phyloP scores from a whole-genome alignment of 2,888 invertebrate species.

The Andrena fulva region DNA sequence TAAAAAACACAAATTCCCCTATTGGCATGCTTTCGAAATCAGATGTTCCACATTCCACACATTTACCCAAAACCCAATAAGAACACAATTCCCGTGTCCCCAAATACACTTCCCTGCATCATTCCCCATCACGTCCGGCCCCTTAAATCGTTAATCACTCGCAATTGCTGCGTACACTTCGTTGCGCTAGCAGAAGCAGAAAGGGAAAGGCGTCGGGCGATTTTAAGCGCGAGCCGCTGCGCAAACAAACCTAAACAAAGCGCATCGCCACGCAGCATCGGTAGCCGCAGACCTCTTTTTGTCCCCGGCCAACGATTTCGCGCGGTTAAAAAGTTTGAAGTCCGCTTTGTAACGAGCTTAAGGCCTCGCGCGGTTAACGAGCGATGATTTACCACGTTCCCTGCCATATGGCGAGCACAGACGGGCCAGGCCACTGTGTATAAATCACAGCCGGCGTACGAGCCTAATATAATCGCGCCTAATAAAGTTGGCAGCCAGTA shows the following conservation, averaged over 20 bases:
- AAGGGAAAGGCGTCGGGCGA: not conserved
- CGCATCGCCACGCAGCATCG: conserved; percentile 12
- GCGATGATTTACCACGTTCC: conserved; percentile 72
- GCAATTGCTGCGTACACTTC: not conserved
- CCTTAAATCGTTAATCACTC: too few relatives aligned
- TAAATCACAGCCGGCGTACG: conserved; percentile 67
- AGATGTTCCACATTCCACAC: too few relatives aligned
- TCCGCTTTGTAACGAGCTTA: conserved; percentile 71
- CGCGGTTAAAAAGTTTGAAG: conserved; percentile 69
- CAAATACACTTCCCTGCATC: too few relatives aligned
- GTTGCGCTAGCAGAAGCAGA: not conserved
- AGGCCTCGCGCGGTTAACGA: conserved; percentile 68
- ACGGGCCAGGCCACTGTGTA: conserved; percentile 50
- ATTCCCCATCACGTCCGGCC: too few relatives aligned
- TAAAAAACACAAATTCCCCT: too few relatives aligned
- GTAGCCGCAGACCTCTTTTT: conserved; percentile 18
- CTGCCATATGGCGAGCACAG: conserved; percentile 69
- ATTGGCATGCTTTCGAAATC: too few relatives aligned
- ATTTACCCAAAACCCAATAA: too few relatives aligned
- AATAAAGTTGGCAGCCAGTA: conserved; percentile 74
- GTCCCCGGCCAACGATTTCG: conserved; percentile 46
- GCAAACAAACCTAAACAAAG: conserved; percentile 15
- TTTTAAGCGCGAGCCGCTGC: not conserved
- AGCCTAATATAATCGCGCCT: conserved; percentile 73
- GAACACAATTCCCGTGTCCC: too few relatives aligned